Evolutionary conservation across 2,113 vertebrate genomes (phyloP).

Genomic region (Marmota flaviventris): DNA sequence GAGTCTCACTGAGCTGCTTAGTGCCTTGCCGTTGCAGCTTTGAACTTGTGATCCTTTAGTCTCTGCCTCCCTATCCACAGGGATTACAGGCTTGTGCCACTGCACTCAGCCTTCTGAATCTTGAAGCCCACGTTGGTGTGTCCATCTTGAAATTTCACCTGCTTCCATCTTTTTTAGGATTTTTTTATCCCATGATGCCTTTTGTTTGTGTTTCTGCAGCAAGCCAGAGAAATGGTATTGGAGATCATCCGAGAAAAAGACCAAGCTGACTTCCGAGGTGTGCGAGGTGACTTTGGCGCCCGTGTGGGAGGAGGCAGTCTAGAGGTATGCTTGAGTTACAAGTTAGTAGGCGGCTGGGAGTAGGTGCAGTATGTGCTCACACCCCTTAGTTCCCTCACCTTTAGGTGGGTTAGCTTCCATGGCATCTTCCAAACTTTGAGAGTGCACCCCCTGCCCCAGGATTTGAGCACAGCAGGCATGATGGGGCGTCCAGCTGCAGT

Average conservation of each 20-base stretch:
- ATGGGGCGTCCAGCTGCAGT: neutral
- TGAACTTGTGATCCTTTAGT: too few relatives aligned
- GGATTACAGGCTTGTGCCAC: too few relatives aligned
- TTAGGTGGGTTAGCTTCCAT: neutral
- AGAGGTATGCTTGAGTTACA: slow-evolving; percentile 89
- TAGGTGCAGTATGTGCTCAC: neutral
- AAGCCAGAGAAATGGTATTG: slow-evolving; percentile 98
- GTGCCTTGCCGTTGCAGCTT: too few relatives aligned
- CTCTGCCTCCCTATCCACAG: too few relatives aligned
- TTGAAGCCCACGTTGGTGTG: neutral
- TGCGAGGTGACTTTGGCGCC: slow-evolving; percentile 94
- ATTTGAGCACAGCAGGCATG: neutral
- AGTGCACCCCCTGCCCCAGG: neutral
- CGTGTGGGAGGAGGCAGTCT: slow-evolving; percentile 96
- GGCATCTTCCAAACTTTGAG: neutral
- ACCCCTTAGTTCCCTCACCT: neutral
- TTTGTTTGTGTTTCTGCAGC: slow-evolving; percentile 89
- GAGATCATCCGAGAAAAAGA: slow-evolving; percentile 99
- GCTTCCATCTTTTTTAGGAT: neutral
- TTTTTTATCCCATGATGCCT: slow-evolving; percentile 21
- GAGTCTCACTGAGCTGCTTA: too few relatives aligned
- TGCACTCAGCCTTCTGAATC: too few relatives aligned
- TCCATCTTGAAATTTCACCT: neutral
- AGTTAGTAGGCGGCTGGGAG: neutral
- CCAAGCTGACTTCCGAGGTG: slow-evolving; percentile 95